A percentile compares a stretch with the other conserved stretches of the same genome.
These are phyloP conservation scores for Sebastes jordani DNA, from an alignment of 2,797 vertebrate species.

Conservation along the genomic window DNA sequence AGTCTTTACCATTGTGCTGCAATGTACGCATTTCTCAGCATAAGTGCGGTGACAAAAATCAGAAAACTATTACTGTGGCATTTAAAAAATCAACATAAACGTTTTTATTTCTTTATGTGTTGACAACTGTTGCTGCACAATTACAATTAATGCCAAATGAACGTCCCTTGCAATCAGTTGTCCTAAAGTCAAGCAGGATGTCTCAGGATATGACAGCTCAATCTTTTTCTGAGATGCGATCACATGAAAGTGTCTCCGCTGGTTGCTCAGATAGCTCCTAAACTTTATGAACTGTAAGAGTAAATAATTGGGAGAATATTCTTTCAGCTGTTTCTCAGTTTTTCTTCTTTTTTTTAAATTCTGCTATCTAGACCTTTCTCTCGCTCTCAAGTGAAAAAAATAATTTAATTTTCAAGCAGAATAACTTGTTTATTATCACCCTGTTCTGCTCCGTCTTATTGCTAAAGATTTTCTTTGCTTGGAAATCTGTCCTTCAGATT, in stretches of 20 bases:
- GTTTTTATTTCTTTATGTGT: background rate
- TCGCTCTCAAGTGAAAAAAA: background rate
- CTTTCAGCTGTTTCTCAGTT: background rate
- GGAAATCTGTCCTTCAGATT: background rate
- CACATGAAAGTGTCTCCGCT: background rate
- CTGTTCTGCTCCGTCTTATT: background rate
- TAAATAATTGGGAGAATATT: conserved; percentile 1
- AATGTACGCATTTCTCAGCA: background rate
- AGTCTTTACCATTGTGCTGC: background rate
- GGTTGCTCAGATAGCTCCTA: background rate
- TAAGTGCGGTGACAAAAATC: background rate
- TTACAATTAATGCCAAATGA: background rate
- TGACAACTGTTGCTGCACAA: background rate
- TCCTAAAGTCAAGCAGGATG: background rate
- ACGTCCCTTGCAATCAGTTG: background rate
- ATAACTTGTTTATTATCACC: background rate
- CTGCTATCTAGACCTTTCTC: background rate
- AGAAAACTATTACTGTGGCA: background rate
- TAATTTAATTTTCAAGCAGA: background rate
- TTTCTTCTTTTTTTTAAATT: too few relatives aligned
- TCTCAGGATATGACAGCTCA: background rate
- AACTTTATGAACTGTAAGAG: background rate
- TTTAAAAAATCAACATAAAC: background rate
- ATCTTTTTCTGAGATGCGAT: background rate
- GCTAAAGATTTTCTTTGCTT: background rate